Evolutionary conservation across 37 sponge, comb jelly and placozoan species (phyloP), one percentile per base, ranked within the genome.

Genomic region (Haliclona indistincta): DNA sequence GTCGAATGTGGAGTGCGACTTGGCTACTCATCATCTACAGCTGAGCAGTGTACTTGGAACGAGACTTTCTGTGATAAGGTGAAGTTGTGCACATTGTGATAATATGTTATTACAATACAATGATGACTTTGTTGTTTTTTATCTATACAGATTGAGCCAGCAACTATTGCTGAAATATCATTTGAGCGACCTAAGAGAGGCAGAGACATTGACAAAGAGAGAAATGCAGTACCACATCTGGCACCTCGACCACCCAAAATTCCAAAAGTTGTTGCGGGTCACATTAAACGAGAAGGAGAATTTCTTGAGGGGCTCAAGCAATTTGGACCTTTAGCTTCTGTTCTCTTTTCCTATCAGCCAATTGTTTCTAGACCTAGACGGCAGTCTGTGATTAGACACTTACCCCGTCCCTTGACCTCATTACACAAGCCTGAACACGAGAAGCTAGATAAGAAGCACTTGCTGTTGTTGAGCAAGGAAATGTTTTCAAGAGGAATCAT

Each of bases 1-100:
- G 67, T 79, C 15, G 79, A 79, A 34, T 15, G 19, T 62, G 68
- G 37, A 68, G 32, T 25, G 5, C 53, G 67, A 41, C 22, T 33
- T 47, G 69, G 68, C 4, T 68, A 68, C 35, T 45, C 68, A 0
- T 23, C 54, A 47, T 52, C 79, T 0, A 29, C n/a, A 22, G 8
- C 49, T 13, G 13, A 17, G 49, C 1, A 28, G 1, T 79, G 68
- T 37, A 2, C 29, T 17, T 56, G 68, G 70, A 67, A 79, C 19
- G 15, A 68, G 26, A 29, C 45, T 11, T 63, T 77, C 45, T 42
- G 33, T 4, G n/a, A 23, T 17, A 77, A 77, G 67, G 51, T 62
- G 17, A 41, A n/a, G 29, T 17, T 15, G 17, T 23, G 52, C 8
- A 4, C 20, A 4, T 17, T 36, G 38, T 36, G 15, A 13, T 23